Conservation (phyloP, 23 tunicate species). For the Oikopleura vanhoeffeni region DNA sequence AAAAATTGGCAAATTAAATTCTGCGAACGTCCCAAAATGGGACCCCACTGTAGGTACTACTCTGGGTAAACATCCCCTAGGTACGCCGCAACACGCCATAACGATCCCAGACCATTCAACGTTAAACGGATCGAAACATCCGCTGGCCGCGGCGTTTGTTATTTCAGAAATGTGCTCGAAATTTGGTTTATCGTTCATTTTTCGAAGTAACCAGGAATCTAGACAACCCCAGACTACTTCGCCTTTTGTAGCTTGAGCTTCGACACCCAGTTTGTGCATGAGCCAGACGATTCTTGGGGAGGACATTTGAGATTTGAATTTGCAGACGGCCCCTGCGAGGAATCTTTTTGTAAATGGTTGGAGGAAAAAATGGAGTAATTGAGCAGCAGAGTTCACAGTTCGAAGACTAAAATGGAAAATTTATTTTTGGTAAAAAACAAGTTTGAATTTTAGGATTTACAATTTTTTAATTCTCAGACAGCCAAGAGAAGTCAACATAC, state of each 20-base stretch:
- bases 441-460: not conserved
- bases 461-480: no score
- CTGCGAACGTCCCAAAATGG: constrained; percentile 49
- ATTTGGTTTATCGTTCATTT: constrained; percentile 31
- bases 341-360: not conserved
- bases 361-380: constrained; percentile 28
- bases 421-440: not conserved
- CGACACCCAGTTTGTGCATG: constrained; percentile 35
- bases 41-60: constrained; percentile 32
- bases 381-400: not conserved
- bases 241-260: constrained; percentile 28
- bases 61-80: constrained; percentile 37
- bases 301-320: constrained; percentile 12
- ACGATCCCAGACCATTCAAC: constrained; percentile 51
- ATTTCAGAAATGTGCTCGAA: constrained; percentile 37
- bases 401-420: not conserved
- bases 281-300: constrained; percentile 59
- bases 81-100: constrained; percentile 31
- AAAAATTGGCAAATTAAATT: constrained; percentile 40
- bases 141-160: constrained; percentile 61
- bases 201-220: constrained; percentile 87
- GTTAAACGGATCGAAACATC: constrained; percentile 54
- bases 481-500: constrained; percentile 12
- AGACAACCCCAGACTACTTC: constrained; percentile 50
- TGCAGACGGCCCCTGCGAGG: not conserved